Evolutionary conservation across 2,888 invertebrate genomes (phyloP).

Genomic region (Ferdinandea cuprea): DNA sequence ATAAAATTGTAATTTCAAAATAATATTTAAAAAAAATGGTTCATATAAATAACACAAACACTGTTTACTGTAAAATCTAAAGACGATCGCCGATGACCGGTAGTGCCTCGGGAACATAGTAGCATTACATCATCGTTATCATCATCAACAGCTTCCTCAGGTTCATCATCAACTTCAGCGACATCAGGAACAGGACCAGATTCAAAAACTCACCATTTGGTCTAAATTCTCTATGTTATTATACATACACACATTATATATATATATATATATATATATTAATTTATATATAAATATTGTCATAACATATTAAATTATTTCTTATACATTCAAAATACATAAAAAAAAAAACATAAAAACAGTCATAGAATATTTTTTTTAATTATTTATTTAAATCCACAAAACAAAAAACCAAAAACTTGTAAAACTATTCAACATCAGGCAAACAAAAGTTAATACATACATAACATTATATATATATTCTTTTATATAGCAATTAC

Average conservation of each 20-base stretch:
- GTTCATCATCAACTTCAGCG: slow-evolving; percentile 76
- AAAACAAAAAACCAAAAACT: slow-evolving; percentile 46
- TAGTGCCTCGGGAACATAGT: slow-evolving; percentile 80
- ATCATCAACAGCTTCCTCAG: slow-evolving; percentile 79
- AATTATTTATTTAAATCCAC: slow-evolving; percentile 66
- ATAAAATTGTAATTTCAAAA: slow-evolving; percentile 14
- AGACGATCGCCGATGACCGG: slow-evolving; percentile 83
- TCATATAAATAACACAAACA: slow-evolving; percentile 33
- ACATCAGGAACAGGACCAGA: slow-evolving; percentile 75
- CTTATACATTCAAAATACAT: slow-evolving; percentile 58
- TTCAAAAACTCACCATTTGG: slow-evolving; percentile 76
- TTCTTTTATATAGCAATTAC: slow-evolving; percentile 64
- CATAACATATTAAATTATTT: slow-evolving; percentile 62
- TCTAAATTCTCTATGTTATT: slow-evolving; percentile 67
- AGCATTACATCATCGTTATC: slow-evolving; percentile 79
- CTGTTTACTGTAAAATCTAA: slow-evolving; percentile 54
- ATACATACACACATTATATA: slow-evolving; percentile 45
- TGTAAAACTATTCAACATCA: slow-evolving; percentile 68
- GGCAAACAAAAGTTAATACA: slow-evolving; percentile 28
- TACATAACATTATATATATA: slow-evolving; percentile 31
- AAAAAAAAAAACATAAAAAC: slow-evolving; percentile 29
- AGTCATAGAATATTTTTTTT: slow-evolving; percentile 62
- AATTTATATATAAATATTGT: too few relatives aligned
- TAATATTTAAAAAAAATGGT: slow-evolving; percentile 21
- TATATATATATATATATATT: slow-evolving; percentile 56